Conservation (phyloP, 1,140 invertebrate species). For the Danaus plexippus region DNA sequence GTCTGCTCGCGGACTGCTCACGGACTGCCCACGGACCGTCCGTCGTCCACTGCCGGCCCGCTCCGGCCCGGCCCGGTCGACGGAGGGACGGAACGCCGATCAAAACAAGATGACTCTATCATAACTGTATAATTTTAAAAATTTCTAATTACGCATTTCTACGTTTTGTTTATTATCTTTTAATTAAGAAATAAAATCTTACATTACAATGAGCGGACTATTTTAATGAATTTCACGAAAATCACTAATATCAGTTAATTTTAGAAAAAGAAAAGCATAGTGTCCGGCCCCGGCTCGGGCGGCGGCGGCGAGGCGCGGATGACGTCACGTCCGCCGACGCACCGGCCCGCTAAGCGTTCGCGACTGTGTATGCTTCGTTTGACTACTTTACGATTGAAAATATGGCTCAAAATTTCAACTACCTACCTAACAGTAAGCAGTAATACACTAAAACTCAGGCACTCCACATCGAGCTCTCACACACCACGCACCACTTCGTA, state of each 20-base stretch:
- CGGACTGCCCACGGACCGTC: conserved; percentile 3
- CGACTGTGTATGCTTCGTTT: conserved; percentile 57
- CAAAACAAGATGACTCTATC: conserved; percentile 61
- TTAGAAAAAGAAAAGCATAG: conserved; percentile 64
- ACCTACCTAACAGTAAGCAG: conserved; percentile 71
- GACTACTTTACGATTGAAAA: conserved; percentile 66
- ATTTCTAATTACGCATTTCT: conserved; percentile 70
- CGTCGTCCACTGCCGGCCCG: conserved; percentile 13
- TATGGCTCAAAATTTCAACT: conserved; percentile 70
- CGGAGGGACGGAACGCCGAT: conserved; percentile 37
- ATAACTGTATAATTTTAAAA: conserved; percentile 72
- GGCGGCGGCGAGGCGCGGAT: conserved; percentile 4
- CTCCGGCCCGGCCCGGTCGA: conserved; percentile 13
- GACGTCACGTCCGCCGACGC: too few relatives aligned
- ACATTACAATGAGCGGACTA: conserved; percentile 69
- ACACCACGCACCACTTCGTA: conserved; percentile 61
- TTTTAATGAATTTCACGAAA: conserved; percentile 68
- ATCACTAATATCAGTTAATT: conserved; percentile 64
- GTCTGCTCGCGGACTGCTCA: conserved; percentile 5
- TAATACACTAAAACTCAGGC: conserved; percentile 67
- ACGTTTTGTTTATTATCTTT: conserved; percentile 70
- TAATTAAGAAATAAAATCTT: conserved; percentile 72
- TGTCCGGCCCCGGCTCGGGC: conserved; percentile 25
- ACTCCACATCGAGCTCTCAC: conserved; percentile 67
- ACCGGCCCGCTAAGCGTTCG: conserved; percentile 39